Evolutionary conservation across 1,140 invertebrate species (phyloP).

Genomic region (Conus betulinus): DNA sequence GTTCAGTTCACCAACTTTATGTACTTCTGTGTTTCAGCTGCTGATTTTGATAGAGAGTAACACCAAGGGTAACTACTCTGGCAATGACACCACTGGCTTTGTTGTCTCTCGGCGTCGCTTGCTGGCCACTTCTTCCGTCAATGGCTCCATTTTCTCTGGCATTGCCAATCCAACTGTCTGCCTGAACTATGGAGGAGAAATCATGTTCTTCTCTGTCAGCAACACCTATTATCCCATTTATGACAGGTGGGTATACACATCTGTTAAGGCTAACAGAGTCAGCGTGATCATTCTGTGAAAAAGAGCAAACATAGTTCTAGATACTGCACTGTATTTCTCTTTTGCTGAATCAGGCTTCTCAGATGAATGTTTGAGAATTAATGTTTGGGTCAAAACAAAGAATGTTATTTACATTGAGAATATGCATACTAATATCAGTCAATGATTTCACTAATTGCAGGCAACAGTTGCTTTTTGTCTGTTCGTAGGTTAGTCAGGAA

Average conservation of each 20-base stretch:
- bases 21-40: slow-evolving; percentile 12
- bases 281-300: too few species aligned
- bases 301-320: too few species aligned
- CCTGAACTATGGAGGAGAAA: slow-evolving; percentile 63
- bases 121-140: slow-evolving; percentile 53
- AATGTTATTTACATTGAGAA: too few species aligned
- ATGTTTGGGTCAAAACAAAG: too few species aligned
- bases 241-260: slow-evolving; percentile 58
- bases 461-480: too few species aligned
- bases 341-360: too few species aligned
- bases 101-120: slow-evolving; percentile 55
- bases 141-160: slow-evolving; percentile 58
- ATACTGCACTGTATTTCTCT: too few species aligned
- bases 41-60: slow-evolving; percentile 45
- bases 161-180: slow-evolving; percentile 68
- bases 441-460: too few species aligned
- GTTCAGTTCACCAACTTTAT: background rate
- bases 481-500: too few species aligned
- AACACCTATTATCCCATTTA: slow-evolving; percentile 70
- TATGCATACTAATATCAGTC: too few species aligned
- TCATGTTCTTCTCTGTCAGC: slow-evolving; percentile 65
- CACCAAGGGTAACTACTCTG: slow-evolving; percentile 58
- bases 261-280: too few species aligned
- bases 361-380: too few species aligned
- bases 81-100: slow-evolving; percentile 53